These are phyloP conservation scores for Aphelinus atriplicis DNA, from an alignment of 1,140 invertebrate species.

Conservation along the genomic window DNA sequence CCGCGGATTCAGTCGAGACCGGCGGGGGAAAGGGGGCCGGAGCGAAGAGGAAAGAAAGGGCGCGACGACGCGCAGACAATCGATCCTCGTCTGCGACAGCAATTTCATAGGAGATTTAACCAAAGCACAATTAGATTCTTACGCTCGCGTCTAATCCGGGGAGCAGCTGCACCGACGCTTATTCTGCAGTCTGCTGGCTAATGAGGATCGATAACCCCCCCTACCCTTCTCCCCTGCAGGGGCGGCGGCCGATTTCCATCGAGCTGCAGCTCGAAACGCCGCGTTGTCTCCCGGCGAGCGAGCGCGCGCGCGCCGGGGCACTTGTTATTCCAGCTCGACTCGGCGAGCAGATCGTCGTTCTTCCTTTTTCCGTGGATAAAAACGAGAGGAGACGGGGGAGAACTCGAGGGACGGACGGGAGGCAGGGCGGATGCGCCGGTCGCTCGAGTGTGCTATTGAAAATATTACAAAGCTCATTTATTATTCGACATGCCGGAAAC, in stretches of 20 bases:
- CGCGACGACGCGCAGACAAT: background rate
- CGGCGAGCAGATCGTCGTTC: too few relatives aligned
- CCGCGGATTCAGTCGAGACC: slow-evolving; percentile 11
- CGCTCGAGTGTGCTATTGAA: background rate
- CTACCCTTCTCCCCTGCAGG: background rate
- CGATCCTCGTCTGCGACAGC: background rate
- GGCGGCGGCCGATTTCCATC: slow-evolving; percentile 9
- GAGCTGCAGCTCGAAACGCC: background rate
- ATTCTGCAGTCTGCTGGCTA: background rate
- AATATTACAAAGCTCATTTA: background rate
- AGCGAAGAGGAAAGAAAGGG: background rate
- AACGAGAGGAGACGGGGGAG: too few relatives aligned
- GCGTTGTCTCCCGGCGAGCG: background rate
- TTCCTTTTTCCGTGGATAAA: too few relatives aligned
- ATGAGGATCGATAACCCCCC: slow-evolving; percentile 25
- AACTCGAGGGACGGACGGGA: too few relatives aligned
- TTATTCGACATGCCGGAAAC: background rate
- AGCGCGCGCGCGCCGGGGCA: background rate
- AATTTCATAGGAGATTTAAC: slow-evolving; percentile 34
- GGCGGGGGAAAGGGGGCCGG: background rate
- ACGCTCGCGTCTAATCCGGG: slow-evolving; percentile 1
- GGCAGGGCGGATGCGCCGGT: background rate
- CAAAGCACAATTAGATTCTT: slow-evolving; percentile 34
- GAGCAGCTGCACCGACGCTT: slow-evolving; percentile 5
- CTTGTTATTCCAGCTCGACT: slow-evolving; percentile 13